These are phyloP conservation scores for Cyanoderma ruficeps DNA, from an alignment of 2,113 vertebrate genomes.

Conservation along the genomic window DNA sequence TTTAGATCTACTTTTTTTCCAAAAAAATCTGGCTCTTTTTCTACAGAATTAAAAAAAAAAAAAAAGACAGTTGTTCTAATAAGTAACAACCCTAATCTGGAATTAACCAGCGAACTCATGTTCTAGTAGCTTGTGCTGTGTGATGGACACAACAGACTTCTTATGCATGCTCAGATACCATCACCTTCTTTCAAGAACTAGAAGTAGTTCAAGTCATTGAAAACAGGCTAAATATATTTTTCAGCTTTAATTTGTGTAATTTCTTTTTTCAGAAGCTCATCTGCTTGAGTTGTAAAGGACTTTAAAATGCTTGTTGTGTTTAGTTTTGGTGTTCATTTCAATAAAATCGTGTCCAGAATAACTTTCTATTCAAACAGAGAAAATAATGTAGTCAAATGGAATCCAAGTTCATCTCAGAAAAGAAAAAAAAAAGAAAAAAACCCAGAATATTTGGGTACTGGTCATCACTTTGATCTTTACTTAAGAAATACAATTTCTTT, in stretches of 20 bases:
- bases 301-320: not conserved
- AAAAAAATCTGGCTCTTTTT: conserved; percentile 9
- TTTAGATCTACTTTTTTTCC: not conserved
- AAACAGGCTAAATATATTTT: not conserved
- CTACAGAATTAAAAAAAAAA: not conserved
- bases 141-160: not conserved
- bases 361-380: not conserved
- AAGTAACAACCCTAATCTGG: not conserved
- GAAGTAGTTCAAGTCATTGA: not conserved
- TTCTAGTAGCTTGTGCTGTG: not conserved
- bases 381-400: not conserved
- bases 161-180: not conserved
- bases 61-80: not conserved
- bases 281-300: not conserved
- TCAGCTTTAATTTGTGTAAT: fast-evolving
- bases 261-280: not conserved
- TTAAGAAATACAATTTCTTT: not conserved
- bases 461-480: not conserved
- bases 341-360: not conserved
- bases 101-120: not conserved
- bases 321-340: not conserved
- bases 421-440: not conserved
- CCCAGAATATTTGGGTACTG: not conserved
- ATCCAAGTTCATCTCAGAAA: not conserved
- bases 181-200: not conserved